Conservation (phyloP, 2,888 invertebrate species). For the Nycteola revayana region DNA sequence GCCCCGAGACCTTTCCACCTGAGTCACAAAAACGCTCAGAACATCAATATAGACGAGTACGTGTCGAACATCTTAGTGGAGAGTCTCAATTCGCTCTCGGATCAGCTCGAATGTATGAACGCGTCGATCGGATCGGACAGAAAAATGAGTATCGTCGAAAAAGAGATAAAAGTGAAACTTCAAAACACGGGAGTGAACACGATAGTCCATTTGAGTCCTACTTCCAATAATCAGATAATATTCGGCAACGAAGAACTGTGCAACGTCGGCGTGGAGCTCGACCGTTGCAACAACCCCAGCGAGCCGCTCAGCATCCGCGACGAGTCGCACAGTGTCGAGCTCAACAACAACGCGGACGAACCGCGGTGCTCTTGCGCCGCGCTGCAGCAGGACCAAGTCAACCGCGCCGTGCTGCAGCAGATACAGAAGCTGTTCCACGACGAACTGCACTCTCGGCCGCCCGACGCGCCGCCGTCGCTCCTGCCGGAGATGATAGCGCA, state of each 20-base stretch:
- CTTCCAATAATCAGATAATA: slow-evolving; percentile 74
- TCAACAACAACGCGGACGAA: slow-evolving; percentile 44
- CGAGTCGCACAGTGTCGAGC: slow-evolving; percentile 43
- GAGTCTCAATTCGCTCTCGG: slow-evolving; percentile 73
- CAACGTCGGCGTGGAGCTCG: slow-evolving; percentile 40
- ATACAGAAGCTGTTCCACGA: slow-evolving; percentile 72
- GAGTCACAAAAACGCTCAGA: slow-evolving; percentile 24
- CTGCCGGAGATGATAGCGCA: slow-evolving; percentile 54
- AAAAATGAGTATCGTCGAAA: slow-evolving; percentile 70
- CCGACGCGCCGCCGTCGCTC: neutral
- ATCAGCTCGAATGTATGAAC: slow-evolving; percentile 70
- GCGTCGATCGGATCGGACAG: slow-evolving; percentile 61
- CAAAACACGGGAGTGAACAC: slow-evolving; percentile 76
- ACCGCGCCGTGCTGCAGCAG: slow-evolving; percentile 69
- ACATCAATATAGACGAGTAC: slow-evolving; percentile 71
- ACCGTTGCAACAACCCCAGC: slow-evolving; percentile 39
- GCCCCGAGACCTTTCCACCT: slow-evolving; percentile 22
- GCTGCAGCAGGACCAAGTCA: slow-evolving; percentile 52
- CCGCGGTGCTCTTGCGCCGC: slow-evolving; percentile 23
- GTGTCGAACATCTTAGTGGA: slow-evolving; percentile 78
- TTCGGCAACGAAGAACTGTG: slow-evolving; percentile 72
- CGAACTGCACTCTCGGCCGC: slow-evolving; percentile 39
- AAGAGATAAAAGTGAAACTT: slow-evolving; percentile 75
- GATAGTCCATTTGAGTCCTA: slow-evolving; percentile 73
- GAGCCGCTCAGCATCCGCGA: slow-evolving; percentile 43